Evolutionary conservation across 2,888 invertebrate genomes (phyloP), one percentile per base, ranked within the genome.

Genomic region (Dryomyza anilis): DNA sequence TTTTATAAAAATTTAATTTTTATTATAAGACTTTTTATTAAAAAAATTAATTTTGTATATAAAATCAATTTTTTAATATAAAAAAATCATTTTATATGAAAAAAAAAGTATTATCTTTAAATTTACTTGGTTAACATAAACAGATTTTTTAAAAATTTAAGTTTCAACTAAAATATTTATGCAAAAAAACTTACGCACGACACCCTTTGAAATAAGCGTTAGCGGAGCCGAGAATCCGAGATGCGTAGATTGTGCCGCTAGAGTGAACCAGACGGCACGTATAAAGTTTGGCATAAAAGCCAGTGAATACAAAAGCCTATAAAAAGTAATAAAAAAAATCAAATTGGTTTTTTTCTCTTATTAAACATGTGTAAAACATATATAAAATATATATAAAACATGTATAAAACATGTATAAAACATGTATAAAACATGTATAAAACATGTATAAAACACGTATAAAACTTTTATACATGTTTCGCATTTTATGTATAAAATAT

Each of bases 251-350:
- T 84, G 81, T 2, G 81, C 74, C 6, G 82, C 81, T 65, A 84
- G 66, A n/a, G 79, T 82, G 48, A 81, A 85, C 94, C 94, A 94
- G 8, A 94, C 83, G 14, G 89, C 86, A n/a, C 90, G 87, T 36
- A 94, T 86, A 76, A 94, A 93, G 58, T 87, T 84, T 0, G 92
- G 90, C 76, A 91, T 92, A 77, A 94, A 92, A 0, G 93, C 92
- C 71, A 94, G 81, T 58, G 91, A 91, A 79, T 93, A 93, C 2
- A 94, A 83, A 58, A 94, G 82, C 76, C 91, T 91, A 43, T 1
- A 68, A 66, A 62, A 63, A 59, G 61, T 46, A 65, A 23, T 57
- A 64, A 25, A 60, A 30, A 63, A 43, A 62, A 16, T 48, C n/a
- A n/a, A n/a, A n/a, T n/a, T n/a, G n/a, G n/a, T n/a, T n/a, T n/a